A percentile compares a stretch with the other conserved stretches of the same genome.
phyloP scores from a whole-genome alignment of 1,140 invertebrate species.

The Chlorops oryzae region DNA sequence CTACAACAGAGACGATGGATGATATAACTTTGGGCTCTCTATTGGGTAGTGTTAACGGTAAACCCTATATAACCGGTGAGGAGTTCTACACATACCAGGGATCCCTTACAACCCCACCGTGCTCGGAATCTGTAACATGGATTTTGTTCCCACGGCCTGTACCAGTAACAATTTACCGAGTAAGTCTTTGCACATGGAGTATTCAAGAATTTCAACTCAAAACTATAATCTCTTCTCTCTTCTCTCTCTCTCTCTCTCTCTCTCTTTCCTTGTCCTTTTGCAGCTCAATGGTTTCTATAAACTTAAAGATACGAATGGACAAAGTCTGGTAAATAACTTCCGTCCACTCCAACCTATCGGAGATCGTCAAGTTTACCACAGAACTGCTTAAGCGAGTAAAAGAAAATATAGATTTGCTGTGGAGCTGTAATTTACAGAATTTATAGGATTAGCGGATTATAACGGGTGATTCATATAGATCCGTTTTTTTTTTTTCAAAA shows the following conservation, averaged over 20 bases:
- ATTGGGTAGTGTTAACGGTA: conserved; percentile 45
- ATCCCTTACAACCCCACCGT: conserved; percentile 89
- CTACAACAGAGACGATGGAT: conserved; percentile 42
- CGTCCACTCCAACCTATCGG: conserved; percentile 55
- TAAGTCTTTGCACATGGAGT: too few species aligned
- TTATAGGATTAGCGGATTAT: too few species aligned
- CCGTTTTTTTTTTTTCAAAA: too few species aligned
- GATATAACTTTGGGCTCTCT: conserved; percentile 33
- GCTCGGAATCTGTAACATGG: conserved; percentile 83
- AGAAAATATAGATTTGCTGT: too few species aligned
- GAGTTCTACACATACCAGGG: conserved; percentile 78
- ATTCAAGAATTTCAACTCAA: too few species aligned
- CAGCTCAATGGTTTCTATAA: conserved; percentile 50
- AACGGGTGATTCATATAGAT: too few species aligned
- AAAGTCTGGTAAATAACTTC: conserved; percentile 52
- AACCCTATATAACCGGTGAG: too few species aligned
- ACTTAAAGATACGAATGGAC: conserved; percentile 52
- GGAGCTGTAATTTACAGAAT: too few species aligned
- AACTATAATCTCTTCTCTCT: not conserved
- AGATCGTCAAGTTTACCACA: conserved; percentile 54
- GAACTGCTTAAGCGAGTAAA: too few species aligned
- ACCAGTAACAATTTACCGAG: conserved; percentile 24
- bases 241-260: too few species aligned
- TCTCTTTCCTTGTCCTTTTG: conserved; percentile 7
- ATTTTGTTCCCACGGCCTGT: conserved; percentile 75